A percentile compares a stretch with the other conserved stretches of the same genome.
Conservation (phyloP, 2,888 invertebrate species). For the Mesorhabditis spiculigera region DNA sequence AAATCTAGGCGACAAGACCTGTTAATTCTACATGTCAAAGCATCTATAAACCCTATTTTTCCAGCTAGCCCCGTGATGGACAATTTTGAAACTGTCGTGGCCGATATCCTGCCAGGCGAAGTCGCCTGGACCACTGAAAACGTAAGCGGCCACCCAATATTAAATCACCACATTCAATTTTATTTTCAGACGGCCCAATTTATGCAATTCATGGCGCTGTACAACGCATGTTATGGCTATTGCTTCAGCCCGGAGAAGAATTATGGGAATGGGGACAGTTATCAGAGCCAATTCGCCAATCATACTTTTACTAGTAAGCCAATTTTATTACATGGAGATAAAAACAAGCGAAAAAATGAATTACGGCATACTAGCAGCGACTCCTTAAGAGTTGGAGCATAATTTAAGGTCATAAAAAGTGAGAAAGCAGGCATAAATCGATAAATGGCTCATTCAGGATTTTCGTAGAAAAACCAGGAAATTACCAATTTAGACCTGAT, state of each 20-base stretch:
- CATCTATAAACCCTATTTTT: too few relatives aligned
- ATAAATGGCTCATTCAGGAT: background rate
- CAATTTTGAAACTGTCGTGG: background rate
- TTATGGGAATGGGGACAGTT: constrained; percentile 7
- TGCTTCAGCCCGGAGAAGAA: constrained; percentile 17
- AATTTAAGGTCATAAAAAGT: too few relatives aligned
- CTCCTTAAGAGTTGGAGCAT: background rate
- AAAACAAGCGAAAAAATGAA: background rate
- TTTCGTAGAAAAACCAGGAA: background rate
- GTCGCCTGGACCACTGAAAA: background rate
- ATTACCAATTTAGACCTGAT: background rate
- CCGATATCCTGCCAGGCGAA: background rate
- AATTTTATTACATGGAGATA: background rate
- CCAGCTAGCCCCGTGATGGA: background rate
- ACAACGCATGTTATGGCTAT: constrained; percentile 35
- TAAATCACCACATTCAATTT: background rate
- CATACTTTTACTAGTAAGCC: constrained; percentile 8
- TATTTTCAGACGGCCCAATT: constrained; percentile 16
- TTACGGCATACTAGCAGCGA: background rate
- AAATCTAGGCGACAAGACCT: too few relatives aligned
- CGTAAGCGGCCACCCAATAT: background rate
- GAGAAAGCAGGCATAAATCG: too few relatives aligned
- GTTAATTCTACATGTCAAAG: too few relatives aligned
- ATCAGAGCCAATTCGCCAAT: constrained; percentile 11
- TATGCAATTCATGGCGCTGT: constrained; percentile 16